Conservation (phyloP, 2,888 invertebrate genomes). For the Tetrapedia diversipes region DNA sequence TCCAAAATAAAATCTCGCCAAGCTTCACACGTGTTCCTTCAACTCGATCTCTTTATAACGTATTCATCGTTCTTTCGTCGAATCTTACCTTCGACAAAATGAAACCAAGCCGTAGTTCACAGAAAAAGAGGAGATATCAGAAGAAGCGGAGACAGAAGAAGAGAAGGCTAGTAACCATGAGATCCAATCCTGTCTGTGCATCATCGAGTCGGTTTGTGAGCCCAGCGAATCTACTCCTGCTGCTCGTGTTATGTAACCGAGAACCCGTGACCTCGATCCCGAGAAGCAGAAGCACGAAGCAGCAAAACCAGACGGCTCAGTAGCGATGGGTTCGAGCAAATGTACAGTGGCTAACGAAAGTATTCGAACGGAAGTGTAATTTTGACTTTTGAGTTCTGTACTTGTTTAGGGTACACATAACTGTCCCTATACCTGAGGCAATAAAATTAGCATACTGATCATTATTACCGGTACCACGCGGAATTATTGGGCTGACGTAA, state of each 20-base stretch:
- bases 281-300: slow-evolving; percentile 55
- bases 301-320: slow-evolving; percentile 67
- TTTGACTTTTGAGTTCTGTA: no score
- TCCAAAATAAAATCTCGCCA: no score
- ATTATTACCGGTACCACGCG: no score
- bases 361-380: no score
- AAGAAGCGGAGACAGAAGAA: no score
- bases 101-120: background rate
- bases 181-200: slow-evolving; percentile 51
- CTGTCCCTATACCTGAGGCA: no score
- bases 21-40: background rate
- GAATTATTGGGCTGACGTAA: no score
- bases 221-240: slow-evolving; percentile 47
- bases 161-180: slow-evolving; percentile 24
- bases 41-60: background rate
- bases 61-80: background rate
- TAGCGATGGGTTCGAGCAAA: no score
- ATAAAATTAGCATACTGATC: no score
- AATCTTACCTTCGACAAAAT: background rate
- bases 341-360: no score
- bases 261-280: slow-evolving; percentile 77
- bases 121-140: background rate
- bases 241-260: slow-evolving; percentile 72
- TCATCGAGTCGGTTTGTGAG: slow-evolving; percentile 42
- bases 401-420: no score